Base-by-base conservation (phyloP, 2,888 invertebrate species). In the Spodoptera picta region DNA sequence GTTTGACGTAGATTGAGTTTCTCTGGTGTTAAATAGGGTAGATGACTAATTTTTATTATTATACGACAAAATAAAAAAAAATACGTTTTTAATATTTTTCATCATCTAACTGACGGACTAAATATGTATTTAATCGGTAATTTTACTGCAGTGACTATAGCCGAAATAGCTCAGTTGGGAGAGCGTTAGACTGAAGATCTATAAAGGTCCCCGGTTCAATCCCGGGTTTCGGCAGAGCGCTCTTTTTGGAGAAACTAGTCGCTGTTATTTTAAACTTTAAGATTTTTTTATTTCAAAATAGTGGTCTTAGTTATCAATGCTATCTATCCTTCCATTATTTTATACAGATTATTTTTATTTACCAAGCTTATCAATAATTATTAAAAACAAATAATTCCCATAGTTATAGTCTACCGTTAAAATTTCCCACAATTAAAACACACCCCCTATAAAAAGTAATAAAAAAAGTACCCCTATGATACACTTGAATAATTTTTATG, bases 81-180 rank as follows among this genome's bases (percentile, higher is more conserved):
- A 14, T 14, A 14, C 14, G 14, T 14, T 0, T 14, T 1, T 14
- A 14, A 14, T 14, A 14, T 14, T 14, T 14, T 14, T 14, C 14
- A 14, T 0, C 1, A 14, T 1, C 14, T 14, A 14, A 14, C 14
- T 14, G 14, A 14, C 14, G 14, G 14, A 14, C 14, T 14, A 14
- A 19, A n/a, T n/a, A n/a, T n/a, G n/a, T n/a, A n/a, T n/a, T 36
- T 11, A 24, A 41, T 51, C 10, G 10, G 12, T 51, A 23, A 59
- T 71, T 71, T 75, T 1, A 7, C 0, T 0, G 0, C 0, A 0
- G 0, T 0, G 0, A 0, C 0, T 1, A 76, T 7, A 12, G 85
- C 85, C 85, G 85, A 85, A 85, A 85, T 85, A 85, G 85, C 84
- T 85, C 85, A 85, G 85, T 85, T 84, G 85, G 85, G 85, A 85